Evolutionary conservation across 2,797 vertebrate genomes (phyloP).

Genomic region (Tachyglossus aculeatus): DNA sequence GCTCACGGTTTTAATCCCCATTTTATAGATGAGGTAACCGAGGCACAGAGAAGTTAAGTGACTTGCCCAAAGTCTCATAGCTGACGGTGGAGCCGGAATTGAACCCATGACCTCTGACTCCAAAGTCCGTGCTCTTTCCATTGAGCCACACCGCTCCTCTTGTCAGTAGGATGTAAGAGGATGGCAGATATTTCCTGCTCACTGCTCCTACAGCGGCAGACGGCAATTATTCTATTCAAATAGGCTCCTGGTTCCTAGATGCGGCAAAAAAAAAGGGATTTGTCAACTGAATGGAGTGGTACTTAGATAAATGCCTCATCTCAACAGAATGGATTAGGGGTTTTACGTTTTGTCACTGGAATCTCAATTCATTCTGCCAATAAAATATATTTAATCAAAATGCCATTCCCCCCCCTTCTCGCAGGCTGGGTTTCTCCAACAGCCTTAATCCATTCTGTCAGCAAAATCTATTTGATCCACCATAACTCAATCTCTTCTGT

Average conservation of each 20-base stretch:
- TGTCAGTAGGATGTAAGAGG: not conserved
- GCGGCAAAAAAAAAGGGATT: conserved; percentile 44
- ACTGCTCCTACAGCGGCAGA: not conserved
- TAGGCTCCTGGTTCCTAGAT: not conserved
- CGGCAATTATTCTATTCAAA: not conserved
- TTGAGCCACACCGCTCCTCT: not conserved
- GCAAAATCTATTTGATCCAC: conserved; percentile 46
- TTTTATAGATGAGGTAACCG: no score
- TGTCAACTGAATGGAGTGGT: conserved; percentile 55
- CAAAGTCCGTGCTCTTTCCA: no score
- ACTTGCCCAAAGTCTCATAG: no score
- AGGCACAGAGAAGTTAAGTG: no score
- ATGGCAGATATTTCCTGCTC: not conserved
- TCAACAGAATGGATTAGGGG: conserved; percentile 58
- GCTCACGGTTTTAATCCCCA: no score
- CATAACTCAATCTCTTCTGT: conserved; percentile 66
- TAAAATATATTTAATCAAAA: conserved; percentile 53
- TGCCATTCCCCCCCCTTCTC: conserved; percentile 31
- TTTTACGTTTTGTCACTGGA: conserved; percentile 60
- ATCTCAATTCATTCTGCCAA: conserved; percentile 59
- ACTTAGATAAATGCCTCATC: conserved; percentile 50
- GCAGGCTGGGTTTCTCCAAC: conserved; percentile 50
- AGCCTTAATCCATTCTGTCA: conserved; percentile 62
- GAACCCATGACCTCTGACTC: no score
- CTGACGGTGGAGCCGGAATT: no score